Conservation (phyloP, 2,797 vertebrate species). For the Cirrhinus mrigala region DNA sequence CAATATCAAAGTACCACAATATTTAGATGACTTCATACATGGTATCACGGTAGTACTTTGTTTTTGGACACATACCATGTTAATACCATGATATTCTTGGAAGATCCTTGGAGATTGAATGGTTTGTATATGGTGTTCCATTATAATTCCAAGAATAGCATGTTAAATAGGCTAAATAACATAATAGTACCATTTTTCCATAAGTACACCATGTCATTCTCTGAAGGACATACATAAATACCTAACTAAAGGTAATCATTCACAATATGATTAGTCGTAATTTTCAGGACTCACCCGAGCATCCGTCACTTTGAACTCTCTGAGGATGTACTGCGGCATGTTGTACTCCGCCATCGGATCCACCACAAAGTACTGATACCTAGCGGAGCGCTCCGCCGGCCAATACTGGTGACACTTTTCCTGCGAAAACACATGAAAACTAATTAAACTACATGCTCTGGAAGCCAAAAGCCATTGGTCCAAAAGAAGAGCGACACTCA, state of each 20-base stretch:
- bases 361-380: slow-evolving; percentile 98
- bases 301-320: slow-evolving; percentile 98
- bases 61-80: not conserved
- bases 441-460: not conserved
- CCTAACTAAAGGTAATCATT: not conserved
- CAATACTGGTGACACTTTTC: slow-evolving; percentile 99
- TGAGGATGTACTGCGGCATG: slow-evolving; percentile 98
- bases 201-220: not conserved
- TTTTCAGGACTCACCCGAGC: slow-evolving; percentile 86
- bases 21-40: not conserved
- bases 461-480: not conserved
- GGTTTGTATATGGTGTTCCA: not conserved
- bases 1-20: not conserved
- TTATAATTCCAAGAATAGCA: not conserved
- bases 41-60: not conserved
- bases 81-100: not conserved
- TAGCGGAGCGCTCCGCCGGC: slow-evolving; percentile 94
- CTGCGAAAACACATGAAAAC: slow-evolving; percentile 69
- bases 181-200: no score
- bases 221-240: not conserved
- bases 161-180: not conserved
- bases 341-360: slow-evolving; percentile 99
- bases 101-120: not conserved
- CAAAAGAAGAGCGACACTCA: slow-evolving; percentile 67
- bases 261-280: not conserved